Percentiles rank a stretch among this genome's conserved stretches.
Evolutionary conservation across 2,888 invertebrate species (phyloP).

Genomic region (Lasioglossum calceatum): DNA sequence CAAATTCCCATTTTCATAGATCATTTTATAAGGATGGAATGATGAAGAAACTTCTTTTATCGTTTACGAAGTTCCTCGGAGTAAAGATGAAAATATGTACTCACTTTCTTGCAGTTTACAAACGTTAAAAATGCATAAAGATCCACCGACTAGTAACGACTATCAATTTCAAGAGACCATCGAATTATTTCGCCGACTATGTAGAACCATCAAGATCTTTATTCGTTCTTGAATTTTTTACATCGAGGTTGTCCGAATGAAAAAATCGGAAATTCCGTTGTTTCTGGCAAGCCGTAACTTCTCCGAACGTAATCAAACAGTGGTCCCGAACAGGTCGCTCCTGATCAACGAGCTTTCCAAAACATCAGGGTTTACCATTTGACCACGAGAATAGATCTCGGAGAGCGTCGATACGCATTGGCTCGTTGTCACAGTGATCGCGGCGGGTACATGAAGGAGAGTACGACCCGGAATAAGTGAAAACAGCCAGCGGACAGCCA

Average conservation of each 20-base stretch:
- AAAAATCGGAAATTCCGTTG: neutral
- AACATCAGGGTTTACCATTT: neutral
- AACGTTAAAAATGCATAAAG: neutral
- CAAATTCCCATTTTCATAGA: constrained; percentile 6
- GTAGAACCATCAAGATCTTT: neutral
- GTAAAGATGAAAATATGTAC: constrained; percentile 3
- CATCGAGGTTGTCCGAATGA: neutral
- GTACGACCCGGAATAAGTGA: constrained; percentile 12
- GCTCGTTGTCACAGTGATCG: neutral
- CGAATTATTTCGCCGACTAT: neutral
- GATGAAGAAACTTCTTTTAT: neutral
- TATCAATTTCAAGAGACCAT: constrained; percentile 2
- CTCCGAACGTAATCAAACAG: neutral
- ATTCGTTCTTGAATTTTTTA: neutral
- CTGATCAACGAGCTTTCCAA: too few relatives aligned
- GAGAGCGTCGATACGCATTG: neutral
- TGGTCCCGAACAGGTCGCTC: neutral
- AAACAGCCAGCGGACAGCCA: neutral
- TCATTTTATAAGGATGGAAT: neutral
- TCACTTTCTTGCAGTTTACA: constrained; percentile 2
- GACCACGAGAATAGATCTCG: neutral
- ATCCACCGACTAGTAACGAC: neutral
- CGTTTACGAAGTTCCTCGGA: neutral
- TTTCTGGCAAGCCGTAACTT: neutral
- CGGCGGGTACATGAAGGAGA: neutral